Conservation (phyloP, 2,797 vertebrate genomes). For the Antrozous pallidus region DNA sequence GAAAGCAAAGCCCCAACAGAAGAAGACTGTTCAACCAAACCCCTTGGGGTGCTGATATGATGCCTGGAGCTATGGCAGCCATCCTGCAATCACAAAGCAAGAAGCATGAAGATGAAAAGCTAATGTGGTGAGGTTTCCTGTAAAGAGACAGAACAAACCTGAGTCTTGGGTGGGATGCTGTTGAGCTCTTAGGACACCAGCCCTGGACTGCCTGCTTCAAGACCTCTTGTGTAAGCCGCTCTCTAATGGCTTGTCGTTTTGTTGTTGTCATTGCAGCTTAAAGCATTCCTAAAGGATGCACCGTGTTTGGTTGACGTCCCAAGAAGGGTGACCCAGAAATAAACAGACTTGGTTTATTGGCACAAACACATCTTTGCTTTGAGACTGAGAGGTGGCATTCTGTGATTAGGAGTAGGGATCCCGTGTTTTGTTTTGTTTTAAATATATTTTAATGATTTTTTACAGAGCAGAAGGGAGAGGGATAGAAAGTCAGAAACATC, state of each 20-base stretch:
- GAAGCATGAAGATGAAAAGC: not conserved
- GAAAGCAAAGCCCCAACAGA: conserved; percentile 5
- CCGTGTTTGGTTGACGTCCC: not conserved
- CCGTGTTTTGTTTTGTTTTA: no score
- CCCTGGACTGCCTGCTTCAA: not conserved
- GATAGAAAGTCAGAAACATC: no score
- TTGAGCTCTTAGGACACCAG: not conserved
- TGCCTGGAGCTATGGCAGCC: not conserved
- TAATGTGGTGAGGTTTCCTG: not conserved
- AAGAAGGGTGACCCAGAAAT: not conserved
- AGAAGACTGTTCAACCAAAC: not conserved
- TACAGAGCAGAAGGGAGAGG: no score
- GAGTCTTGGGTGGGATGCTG: not conserved
- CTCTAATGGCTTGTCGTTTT: not conserved
- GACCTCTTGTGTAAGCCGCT: not conserved
- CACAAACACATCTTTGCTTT: not conserved
- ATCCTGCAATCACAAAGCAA: not conserved
- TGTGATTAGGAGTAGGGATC: not conserved
- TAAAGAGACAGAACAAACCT: not conserved
- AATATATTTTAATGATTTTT: no score
- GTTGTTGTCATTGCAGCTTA: not conserved
- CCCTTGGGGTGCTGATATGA: not conserved
- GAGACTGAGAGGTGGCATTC: not conserved
- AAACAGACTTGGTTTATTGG: not conserved
- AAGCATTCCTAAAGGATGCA: not conserved